These are phyloP conservation scores for Zygogramma bicolorata DNA, from an alignment of 2,888 invertebrate species.

Conservation along the genomic window DNA sequence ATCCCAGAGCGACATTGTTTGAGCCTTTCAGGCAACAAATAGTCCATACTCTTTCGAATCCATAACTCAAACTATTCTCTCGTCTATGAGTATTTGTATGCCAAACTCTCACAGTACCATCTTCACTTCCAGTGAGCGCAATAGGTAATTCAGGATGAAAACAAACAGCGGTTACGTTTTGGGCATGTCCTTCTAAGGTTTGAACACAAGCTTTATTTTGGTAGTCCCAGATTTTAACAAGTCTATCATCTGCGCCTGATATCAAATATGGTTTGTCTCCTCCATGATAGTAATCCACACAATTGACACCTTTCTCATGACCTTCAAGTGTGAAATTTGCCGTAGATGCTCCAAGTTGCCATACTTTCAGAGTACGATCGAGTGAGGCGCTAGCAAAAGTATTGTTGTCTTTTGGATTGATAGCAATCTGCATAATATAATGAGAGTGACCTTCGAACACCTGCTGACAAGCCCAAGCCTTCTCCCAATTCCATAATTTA, in stretches of 20 bases:
- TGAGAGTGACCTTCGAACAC: constrained; percentile 99
- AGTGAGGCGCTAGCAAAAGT: constrained; percentile 99
- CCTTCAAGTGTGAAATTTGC: constrained; percentile 98
- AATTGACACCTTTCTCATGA: constrained; percentile 99
- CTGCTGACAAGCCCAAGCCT: constrained; percentile 97
- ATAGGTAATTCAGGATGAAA: constrained; percentile 99
- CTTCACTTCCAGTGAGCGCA: constrained; percentile 94
- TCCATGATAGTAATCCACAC: constrained; percentile 98
- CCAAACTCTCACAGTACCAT: constrained; percentile 98
- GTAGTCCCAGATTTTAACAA: constrained; percentile 99
- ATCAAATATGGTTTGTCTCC: constrained; percentile 98
- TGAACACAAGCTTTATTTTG: constrained; percentile 99
- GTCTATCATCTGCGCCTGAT: constrained; percentile 97
- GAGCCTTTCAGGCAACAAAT: constrained; percentile 93
- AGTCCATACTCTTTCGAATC: constrained; percentile 98
- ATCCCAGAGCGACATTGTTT: constrained; percentile 96
- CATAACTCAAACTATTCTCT: constrained; percentile 97
- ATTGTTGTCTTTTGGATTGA: constrained; percentile 99
- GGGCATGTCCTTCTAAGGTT: constrained; percentile 96
- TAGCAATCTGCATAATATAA: constrained; percentile 99
- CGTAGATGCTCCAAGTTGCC: constrained; percentile 97
- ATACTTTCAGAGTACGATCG: constrained; percentile 96
- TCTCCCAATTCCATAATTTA: constrained; percentile 99
- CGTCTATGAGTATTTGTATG: constrained; percentile 98
- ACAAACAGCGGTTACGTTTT: constrained; percentile 94